Evolutionary conservation across 2,888 invertebrate genomes (phyloP), one percentile per base, ranked within the genome.

Genomic region (Andrena fulva): DNA sequence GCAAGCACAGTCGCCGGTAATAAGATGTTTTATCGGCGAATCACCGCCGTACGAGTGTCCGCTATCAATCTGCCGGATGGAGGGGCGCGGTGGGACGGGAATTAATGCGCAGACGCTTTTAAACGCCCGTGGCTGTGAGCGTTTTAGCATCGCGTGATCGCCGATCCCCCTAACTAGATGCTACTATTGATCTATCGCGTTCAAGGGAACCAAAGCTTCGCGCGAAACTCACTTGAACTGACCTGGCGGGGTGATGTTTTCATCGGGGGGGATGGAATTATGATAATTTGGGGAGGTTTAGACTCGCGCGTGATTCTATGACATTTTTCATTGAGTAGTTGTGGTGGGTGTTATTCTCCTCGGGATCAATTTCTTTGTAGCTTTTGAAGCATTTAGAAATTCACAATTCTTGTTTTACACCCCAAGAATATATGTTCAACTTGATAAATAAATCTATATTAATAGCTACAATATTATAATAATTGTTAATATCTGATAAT

Each of bases 21-120:
- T 81, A 82, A 81, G 77, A 82, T 42, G 73, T 82, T 82, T 82
- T 83, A 82, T 78, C 69, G 82, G 63, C 35, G 81, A 69, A 80
- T 80, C 80, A 71, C 33, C 50, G 66, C 8, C 8, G 50, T 27
- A 70, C 66, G 54, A 74, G 69, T 59, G 35, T 16, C 27, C 50
- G 16, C 80, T 10, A 80, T 80, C 80, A 50, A 73, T 73, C 73
- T 42, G 42, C 42, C 24, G 77, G 29, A 60, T 24, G 42, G 27
- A 66, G 24, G 24, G 27, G 71, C 33, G 29, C 54, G 12, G 3
- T 63, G 73, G 27, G 56, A 80, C 62, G 62, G 62, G 73, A 80
- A 80, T 80, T 80, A 80, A 80, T 62, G 71, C 52, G 35, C 10
- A n/a, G 52, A 63, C 80, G 60, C 70, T 69, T 64, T 52, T 68